Evolutionary conservation across 2,113 vertebrate genomes (phyloP).

Genomic region (Verasper variegatus): DNA sequence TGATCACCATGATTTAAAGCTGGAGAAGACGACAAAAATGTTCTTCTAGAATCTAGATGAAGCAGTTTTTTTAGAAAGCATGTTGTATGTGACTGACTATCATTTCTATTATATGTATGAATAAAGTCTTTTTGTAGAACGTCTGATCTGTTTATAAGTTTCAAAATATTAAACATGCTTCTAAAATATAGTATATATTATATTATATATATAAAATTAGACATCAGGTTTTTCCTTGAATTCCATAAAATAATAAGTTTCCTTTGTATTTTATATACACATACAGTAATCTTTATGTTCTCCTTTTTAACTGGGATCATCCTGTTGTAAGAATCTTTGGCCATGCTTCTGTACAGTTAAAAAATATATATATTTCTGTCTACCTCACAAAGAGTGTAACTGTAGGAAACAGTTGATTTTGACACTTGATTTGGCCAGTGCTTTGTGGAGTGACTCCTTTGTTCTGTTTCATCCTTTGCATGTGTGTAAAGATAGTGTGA

Average conservation of each 20-base stretch:
- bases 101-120: not conserved
- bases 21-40: not conserved
- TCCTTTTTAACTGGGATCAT: not conserved
- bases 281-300: not conserved
- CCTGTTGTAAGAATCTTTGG: no score
- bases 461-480: not conserved
- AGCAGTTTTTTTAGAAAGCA: not conserved
- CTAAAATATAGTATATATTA: not conserved
- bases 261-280: no score
- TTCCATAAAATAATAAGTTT: no score
- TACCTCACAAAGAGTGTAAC: not conserved
- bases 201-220: no score
- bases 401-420: not conserved
- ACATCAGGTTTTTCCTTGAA: no score
- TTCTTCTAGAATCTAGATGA: not conserved
- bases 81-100: not conserved
- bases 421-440: not conserved
- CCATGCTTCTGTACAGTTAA: no score
- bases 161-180: not conserved
- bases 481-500: not conserved
- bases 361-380: no score
- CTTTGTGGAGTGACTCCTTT: not conserved
- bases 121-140: not conserved
- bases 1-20: slow-evolving; percentile 83
- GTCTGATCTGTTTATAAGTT: no score